These are phyloP conservation scores for Cricetomys ansorgei DNA, from an alignment of 2,113 vertebrate species.

Conservation along the genomic window DNA sequence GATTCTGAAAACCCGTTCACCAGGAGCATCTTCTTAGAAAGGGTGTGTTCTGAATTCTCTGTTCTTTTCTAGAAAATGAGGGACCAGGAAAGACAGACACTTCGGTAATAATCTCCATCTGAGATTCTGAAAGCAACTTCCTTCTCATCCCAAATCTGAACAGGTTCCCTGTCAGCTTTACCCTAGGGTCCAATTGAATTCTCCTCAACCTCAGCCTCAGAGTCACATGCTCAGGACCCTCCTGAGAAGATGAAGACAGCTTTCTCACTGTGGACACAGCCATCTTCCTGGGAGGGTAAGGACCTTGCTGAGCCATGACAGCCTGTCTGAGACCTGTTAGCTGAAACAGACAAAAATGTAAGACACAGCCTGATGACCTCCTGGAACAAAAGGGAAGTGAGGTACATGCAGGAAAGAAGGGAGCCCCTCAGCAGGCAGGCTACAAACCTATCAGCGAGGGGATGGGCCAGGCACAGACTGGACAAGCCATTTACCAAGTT, in stretches of 20 bases:
- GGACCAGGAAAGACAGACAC: background rate
- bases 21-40: background rate
- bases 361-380: constrained; percentile 37
- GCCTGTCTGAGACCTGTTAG: constrained; percentile 51
- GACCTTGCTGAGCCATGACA: constrained; percentile 8
- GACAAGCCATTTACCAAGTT: constrained; percentile 49
- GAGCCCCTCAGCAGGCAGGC: background rate
- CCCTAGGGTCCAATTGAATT: background rate
- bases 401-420: background rate
- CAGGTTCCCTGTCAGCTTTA: background rate
- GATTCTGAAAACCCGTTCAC: background rate
- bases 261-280: background rate
- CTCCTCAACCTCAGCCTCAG: background rate
- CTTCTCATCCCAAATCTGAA: background rate
- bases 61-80: background rate
- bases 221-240: background rate
- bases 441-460: background rate
- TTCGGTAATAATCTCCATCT: background rate
- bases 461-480: background rate
- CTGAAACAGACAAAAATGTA: constrained; percentile 66
- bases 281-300: background rate
- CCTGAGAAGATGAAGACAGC: background rate
- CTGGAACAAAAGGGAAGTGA: background rate
- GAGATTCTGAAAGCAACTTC: constrained; percentile 6
- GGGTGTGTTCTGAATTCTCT: background rate